phyloP scores from a whole-genome alignment of 2,113 vertebrate species.

The Ibidorhyncha struthersii region DNA sequence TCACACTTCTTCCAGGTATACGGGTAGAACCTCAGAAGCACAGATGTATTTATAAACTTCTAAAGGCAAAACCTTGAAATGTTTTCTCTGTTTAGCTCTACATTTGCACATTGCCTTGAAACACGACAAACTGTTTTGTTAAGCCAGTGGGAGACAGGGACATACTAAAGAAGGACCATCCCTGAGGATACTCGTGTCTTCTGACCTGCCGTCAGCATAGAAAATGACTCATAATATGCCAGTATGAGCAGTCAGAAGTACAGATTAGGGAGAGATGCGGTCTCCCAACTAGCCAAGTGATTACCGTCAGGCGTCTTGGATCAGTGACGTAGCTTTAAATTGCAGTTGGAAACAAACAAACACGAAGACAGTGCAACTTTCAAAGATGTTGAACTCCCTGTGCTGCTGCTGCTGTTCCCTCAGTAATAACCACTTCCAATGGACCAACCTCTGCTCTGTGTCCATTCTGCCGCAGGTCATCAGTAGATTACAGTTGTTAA shows the following conservation, averaged over 20 bases:
- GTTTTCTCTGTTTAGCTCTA: background rate
- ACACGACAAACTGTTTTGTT: background rate
- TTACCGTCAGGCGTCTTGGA: background rate
- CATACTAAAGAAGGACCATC: background rate
- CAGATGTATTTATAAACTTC: background rate
- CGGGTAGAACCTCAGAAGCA: background rate
- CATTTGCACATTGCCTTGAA: background rate
- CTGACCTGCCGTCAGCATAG: background rate
- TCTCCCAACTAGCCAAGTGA: background rate
- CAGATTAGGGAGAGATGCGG: background rate
- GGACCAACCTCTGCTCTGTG: background rate
- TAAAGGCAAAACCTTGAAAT: background rate
- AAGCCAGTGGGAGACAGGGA: background rate
- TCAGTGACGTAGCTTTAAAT: background rate
- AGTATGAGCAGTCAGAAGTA: background rate
- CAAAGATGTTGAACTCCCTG: background rate
- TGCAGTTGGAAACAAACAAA: background rate
- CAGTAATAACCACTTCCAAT: accelerated
- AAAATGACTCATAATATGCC: background rate
- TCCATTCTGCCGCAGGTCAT: background rate
- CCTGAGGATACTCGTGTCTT: background rate
- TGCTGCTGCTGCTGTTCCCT: background rate
- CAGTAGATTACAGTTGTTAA: background rate
- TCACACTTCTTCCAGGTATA: background rate
- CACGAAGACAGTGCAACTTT: background rate